Conservation (phyloP, 2,888 invertebrate genomes). For the Uropetala carovei region DNA sequence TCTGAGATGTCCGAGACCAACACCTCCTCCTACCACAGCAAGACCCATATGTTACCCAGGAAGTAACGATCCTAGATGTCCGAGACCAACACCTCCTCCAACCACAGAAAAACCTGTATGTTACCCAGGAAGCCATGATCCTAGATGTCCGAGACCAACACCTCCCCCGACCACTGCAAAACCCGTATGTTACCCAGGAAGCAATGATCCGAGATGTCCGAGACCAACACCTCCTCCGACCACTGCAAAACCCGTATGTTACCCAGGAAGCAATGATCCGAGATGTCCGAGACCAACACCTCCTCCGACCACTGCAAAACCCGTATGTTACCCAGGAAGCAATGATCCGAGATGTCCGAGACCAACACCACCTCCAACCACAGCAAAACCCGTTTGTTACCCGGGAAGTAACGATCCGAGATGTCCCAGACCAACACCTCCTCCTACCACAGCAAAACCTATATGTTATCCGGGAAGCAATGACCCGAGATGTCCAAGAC, state of each 20-base stretch:
- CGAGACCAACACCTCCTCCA: conserved; percentile 67
- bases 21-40: conserved; percentile 63
- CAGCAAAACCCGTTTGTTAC: conserved; percentile 70
- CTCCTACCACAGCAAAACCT: conserved; percentile 62
- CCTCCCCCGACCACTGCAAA: conserved; percentile 67
- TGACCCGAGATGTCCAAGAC: conserved; percentile 68
- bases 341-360: conserved; percentile 74
- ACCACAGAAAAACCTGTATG: conserved; percentile 66
- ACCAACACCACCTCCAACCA: conserved; percentile 74
- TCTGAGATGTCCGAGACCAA: conserved; percentile 71
- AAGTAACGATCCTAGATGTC: conserved; percentile 71
- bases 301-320: conserved; percentile 58
- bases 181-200: conserved; percentile 69
- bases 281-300: conserved; percentile 69
- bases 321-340: conserved; percentile 69
- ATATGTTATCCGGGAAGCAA: conserved; percentile 68
- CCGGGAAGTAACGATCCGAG: conserved; percentile 73
- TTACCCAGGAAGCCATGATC: conserved; percentile 70
- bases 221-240: conserved; percentile 65
- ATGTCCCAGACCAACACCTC: conserved; percentile 69
- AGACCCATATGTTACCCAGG: conserved; percentile 67
- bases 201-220: conserved; percentile 71
- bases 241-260: conserved; percentile 56
- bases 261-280: conserved; percentile 66
- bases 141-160: conserved; percentile 70